Evolutionary conservation across 2,797 vertebrate species (phyloP), one percentile per base, ranked within the genome.

Genomic region (Dendrocincla fuliginosa): DNA sequence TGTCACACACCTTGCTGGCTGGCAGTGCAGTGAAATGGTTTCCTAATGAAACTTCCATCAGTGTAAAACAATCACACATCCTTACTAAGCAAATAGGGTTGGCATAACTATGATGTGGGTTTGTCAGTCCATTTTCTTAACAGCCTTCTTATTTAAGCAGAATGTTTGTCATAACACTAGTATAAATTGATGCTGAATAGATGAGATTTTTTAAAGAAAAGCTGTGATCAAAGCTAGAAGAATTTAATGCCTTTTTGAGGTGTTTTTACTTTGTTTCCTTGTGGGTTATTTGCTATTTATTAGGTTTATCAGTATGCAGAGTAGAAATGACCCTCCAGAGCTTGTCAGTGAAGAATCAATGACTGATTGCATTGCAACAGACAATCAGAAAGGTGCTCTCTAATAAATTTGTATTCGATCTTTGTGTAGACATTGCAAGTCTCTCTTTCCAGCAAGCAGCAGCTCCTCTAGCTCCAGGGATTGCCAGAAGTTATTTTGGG

Each of bases 201-300:
- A 52, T 93, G 83, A 88, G 89, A 67, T 94, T 71, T 39, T 93
- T 93, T 82, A 89, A 83, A 78, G 75, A 78, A 77, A 49, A 70
- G 32, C 35, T 68, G 7, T 63, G 39, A 87, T 96, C 80, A 92
- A 87, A 47, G 47, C 22, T 94, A 7, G 75, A 76, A 84, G 55
- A 84, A 87, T 71, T 47, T 33, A 60, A 35, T 83, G 32, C 13
- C 13, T 74, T 79, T 89, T 71, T 6, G 27, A 12, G 24, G 6
- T 56, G 16, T 3, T 42, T 78, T 83, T 80, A 30, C 28, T 61
- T 83, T 84, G 47, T 33, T 90, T 80, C 30, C 42, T 68, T 30
- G 16, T 28, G 3, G 0, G 4, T 50, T 41, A 73, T 92, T 64
- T 56, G 11, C 28, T 49, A 14, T 33, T 78, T 61, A 33, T 28